Conservation (phyloP, 2,797 vertebrate species). For the Eospalax fontanierii region DNA sequence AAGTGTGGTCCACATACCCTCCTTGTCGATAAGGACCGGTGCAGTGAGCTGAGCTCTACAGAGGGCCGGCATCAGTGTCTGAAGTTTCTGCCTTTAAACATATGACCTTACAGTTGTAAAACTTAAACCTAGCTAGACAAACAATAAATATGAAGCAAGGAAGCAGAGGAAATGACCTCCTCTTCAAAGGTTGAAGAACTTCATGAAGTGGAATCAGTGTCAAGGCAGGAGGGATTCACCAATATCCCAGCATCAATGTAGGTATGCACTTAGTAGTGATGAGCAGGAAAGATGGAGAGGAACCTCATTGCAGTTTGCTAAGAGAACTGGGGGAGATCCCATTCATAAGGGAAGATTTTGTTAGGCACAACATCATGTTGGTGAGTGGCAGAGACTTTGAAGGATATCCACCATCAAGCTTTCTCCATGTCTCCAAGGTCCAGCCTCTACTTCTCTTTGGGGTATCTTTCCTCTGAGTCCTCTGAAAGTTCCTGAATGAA, state of each 20-base stretch:
- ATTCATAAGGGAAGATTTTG: constrained; percentile 5
- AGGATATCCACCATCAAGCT: not conserved
- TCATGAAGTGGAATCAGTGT: not conserved
- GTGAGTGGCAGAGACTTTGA: not conserved
- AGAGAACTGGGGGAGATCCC: not conserved
- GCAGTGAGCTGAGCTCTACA: not conserved
- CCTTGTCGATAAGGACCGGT: constrained; percentile 48
- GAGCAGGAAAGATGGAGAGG: not conserved
- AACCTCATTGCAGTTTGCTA: not conserved
- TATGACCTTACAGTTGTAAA: not conserved
- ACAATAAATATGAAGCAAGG: not conserved
- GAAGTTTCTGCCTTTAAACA: constrained; percentile 60
- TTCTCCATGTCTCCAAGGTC: not conserved
- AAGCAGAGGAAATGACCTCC: not conserved
- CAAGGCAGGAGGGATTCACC: not conserved
- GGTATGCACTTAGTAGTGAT: too few relatives aligned
- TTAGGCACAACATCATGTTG: not conserved
- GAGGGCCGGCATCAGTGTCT: not conserved
- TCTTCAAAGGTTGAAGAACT: not conserved
- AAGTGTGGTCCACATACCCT: not conserved
- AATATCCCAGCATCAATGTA: not conserved
- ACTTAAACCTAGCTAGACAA: not conserved
- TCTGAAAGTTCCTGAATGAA: not conserved
- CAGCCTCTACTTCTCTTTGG: not conserved
- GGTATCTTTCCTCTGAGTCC: too few relatives aligned